A percentile compares a stretch with the other conserved stretches of the same genome.
These are phyloP conservation scores for Graptemys geographica DNA, from an alignment of 2,797 vertebrate genomes.

Conservation along the genomic window DNA sequence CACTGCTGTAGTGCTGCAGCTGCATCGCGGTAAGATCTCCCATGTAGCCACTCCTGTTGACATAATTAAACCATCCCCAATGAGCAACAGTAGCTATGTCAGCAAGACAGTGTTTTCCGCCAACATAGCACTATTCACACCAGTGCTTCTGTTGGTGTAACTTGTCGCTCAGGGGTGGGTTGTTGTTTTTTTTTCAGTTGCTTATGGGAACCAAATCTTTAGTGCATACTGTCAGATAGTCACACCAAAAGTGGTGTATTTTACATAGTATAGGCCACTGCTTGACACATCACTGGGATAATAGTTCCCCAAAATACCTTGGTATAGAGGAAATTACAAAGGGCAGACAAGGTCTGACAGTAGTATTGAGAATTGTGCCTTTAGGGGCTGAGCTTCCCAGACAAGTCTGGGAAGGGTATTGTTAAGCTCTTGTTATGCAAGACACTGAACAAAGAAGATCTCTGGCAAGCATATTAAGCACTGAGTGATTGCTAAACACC, in stretches of 20 bases:
- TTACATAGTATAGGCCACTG: rapidly evolving
- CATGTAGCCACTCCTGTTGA: too few relatives aligned
- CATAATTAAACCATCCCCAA: too few relatives aligned
- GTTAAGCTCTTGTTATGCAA: not conserved
- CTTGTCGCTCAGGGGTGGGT: too few relatives aligned
- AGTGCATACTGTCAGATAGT: not conserved
- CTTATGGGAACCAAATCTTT: not conserved
- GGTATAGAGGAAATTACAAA: not conserved
- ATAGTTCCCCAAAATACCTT: not conserved
- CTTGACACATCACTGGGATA: not conserved
- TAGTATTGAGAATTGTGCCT: not conserved
- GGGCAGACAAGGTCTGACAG: not conserved
- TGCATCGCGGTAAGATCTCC: too few relatives aligned
- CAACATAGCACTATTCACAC: too few relatives aligned
- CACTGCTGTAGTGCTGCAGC: too few relatives aligned
- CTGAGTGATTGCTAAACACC: not conserved
- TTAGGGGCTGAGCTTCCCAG: not conserved
- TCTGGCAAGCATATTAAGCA: not conserved
- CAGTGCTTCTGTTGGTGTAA: too few relatives aligned
- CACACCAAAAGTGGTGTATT: not conserved
- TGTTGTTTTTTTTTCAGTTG: too few relatives aligned
- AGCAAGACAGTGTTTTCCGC: too few relatives aligned
- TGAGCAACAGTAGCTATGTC: too few relatives aligned
- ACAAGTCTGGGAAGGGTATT: not conserved
- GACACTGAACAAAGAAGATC: not conserved